These are phyloP conservation scores for Taenioides sp. DNA, from an alignment of 2,797 vertebrate genomes.

Conservation along the genomic window DNA sequence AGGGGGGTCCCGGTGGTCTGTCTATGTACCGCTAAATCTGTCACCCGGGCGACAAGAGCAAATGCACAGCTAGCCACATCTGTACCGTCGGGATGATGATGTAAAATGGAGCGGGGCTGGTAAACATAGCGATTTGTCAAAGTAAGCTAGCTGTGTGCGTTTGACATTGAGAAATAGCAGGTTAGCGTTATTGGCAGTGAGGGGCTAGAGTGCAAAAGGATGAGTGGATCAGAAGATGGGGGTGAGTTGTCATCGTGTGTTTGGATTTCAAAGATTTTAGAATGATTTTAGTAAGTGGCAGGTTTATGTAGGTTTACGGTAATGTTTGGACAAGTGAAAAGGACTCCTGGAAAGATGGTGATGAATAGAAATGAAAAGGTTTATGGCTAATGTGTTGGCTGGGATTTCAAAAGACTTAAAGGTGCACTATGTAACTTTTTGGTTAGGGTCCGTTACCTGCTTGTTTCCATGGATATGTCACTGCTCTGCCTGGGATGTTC, in stretches of 20 bases:
- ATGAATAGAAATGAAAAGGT: slow-evolving; percentile 19
- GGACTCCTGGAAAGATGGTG: slow-evolving; percentile 17
- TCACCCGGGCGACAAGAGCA: slow-evolving; percentile 68
- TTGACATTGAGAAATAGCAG: slow-evolving; percentile 31
- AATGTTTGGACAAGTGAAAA: slow-evolving; percentile 38
- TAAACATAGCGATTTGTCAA: slow-evolving; percentile 39
- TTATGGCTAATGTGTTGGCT: not conserved
- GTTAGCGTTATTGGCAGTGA: slow-evolving; percentile 42
- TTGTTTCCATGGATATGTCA: too few relatives aligned
- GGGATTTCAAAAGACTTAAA: not conserved
- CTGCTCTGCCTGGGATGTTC: too few relatives aligned
- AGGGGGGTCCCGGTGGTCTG: slow-evolving; percentile 57
- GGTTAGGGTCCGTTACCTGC: too few relatives aligned
- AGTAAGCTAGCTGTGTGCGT: slow-evolving; percentile 30
- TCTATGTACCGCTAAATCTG: slow-evolving; percentile 70
- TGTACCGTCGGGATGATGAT: slow-evolving; percentile 41
- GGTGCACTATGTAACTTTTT: too few relatives aligned
- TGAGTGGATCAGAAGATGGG: slow-evolving; percentile 15
- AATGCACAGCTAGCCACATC: slow-evolving; percentile 66
- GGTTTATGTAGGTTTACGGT: slow-evolving; percentile 23
- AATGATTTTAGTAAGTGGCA: slow-evolving; percentile 25
- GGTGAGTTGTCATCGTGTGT: slow-evolving; percentile 18
- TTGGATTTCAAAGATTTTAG: slow-evolving; percentile 15
- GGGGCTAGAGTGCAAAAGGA: slow-evolving; percentile 7
- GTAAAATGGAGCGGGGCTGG: slow-evolving; percentile 20